Evolutionary conservation across 2,888 invertebrate species (phyloP).

Genomic region (Xylota segnis): DNA sequence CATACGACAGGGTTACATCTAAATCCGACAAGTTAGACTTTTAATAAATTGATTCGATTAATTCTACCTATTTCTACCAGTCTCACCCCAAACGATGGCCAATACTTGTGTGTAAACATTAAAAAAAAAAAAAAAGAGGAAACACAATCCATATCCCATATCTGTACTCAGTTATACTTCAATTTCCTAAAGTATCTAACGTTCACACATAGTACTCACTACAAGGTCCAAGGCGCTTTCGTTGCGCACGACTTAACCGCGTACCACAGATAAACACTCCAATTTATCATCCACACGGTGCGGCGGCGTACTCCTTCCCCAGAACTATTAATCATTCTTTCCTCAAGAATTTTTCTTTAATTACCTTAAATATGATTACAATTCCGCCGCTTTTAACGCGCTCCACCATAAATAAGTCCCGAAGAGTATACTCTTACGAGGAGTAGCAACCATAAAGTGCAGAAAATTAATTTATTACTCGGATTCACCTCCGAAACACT

Average conservation of each 20-base stretch:
- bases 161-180: no score
- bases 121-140: no score
- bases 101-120: no score
- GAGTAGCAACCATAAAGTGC: slow-evolving; percentile 41
- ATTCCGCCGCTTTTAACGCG: slow-evolving; percentile 27
- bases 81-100: no score
- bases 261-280: background rate
- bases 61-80: no score
- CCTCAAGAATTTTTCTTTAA: slow-evolving; percentile 31
- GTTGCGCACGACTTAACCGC: slow-evolving; percentile 7
- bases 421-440: slow-evolving; percentile 19
- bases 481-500: slow-evolving; percentile 1
- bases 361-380: slow-evolving; percentile 37
- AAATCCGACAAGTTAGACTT: no score
- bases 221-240: background rate
- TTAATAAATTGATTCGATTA: no score
- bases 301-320: background rate
- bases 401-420: slow-evolving; percentile 31
- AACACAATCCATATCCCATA: no score
- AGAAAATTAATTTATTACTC: slow-evolving; percentile 36
- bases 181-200: no score
- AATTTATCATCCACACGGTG: slow-evolving; percentile 10
- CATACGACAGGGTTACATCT: no score
- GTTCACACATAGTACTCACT: background rate
- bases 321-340: slow-evolving; percentile 35